Conservation (phyloP, 2,797 vertebrate species). For the Xenopus petersii region DNA sequence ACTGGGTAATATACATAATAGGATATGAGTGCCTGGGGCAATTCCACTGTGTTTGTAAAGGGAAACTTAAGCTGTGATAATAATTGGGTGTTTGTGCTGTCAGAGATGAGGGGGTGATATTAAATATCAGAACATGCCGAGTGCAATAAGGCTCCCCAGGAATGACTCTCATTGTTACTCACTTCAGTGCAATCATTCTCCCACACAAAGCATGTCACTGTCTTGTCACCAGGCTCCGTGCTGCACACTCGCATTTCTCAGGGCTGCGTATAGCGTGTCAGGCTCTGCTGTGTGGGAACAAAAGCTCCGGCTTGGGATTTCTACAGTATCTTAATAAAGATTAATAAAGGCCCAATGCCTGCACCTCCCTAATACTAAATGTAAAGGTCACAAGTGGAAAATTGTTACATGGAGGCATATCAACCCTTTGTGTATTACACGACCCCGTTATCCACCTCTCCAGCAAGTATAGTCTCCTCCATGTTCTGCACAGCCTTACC, state of each 20-base stretch:
- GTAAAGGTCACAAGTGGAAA: background rate
- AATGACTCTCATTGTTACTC: constrained; percentile 7
- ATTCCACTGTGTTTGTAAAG: background rate
- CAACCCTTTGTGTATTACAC: background rate
- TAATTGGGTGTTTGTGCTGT: background rate
- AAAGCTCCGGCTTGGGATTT: constrained; percentile 1
- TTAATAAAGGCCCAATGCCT: background rate
- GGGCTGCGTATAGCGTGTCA: background rate
- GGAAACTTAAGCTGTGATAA: background rate
- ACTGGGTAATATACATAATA: too few species aligned
- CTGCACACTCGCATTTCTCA: background rate
- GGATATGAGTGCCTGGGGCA: background rate
- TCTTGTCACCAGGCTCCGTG: background rate
- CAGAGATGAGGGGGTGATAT: background rate
- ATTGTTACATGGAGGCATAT: background rate
- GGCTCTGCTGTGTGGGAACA: background rate
- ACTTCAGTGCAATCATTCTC: background rate
- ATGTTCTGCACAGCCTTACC: too few species aligned
- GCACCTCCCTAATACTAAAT: background rate
- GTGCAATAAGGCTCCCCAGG: background rate
- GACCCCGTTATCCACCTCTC: background rate
- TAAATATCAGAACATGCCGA: background rate
- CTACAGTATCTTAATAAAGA: too few species aligned
- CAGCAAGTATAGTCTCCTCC: background rate
- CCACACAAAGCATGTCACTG: constrained; percentile 10